Evolutionary conservation across 2,888 invertebrate genomes (phyloP), one percentile per base, ranked within the genome.

Genomic region (Aphidius colemani): DNA sequence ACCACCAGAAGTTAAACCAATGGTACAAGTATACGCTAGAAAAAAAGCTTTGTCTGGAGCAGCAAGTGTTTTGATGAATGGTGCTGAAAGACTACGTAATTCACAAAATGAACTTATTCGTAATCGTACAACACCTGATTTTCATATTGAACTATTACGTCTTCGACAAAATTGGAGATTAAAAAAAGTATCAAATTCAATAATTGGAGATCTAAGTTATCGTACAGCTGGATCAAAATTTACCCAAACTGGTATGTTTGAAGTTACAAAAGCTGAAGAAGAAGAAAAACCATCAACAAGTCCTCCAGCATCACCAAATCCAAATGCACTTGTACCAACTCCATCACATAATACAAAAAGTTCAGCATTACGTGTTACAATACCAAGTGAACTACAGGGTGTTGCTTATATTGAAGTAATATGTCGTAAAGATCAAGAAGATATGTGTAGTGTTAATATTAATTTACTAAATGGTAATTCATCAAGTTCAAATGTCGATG

Each of bases 351-450:
- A 50, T 53, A 57, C 57, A 40, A 89, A 88, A 75, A 84, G 78
- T 9, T 94, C 96, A 3, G 93, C 96, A 0, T 84, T 98, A 53
- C 88, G 95, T 57, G 97, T 98, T 7, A 92, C 92, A 7, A 94
- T 98, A 48, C 97, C 98, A 0, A 92, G 95, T 7, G 97, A 98
- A 81, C 85, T 98, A 62, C 96, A 97, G 82, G 97, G 97, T 2
- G 94, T 95, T 10, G 96, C 96, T 0, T 97, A 96, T 79, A 97
- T 98, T 70, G 95, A 96, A 80, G 97, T 98, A 6, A 87, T 95
- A 48, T 96, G 97, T 72, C 95, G 96, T 80, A 96, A 96, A 88
- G 95, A 95, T 84, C 94, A 94, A 84, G 95, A 95, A 82, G 94
- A 94, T 77, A 86, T 95, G 39, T 94, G 94, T 71, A 93, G 92